Conservation (phyloP, 2,797 vertebrate genomes). For the Sebastes iracundus region DNA sequence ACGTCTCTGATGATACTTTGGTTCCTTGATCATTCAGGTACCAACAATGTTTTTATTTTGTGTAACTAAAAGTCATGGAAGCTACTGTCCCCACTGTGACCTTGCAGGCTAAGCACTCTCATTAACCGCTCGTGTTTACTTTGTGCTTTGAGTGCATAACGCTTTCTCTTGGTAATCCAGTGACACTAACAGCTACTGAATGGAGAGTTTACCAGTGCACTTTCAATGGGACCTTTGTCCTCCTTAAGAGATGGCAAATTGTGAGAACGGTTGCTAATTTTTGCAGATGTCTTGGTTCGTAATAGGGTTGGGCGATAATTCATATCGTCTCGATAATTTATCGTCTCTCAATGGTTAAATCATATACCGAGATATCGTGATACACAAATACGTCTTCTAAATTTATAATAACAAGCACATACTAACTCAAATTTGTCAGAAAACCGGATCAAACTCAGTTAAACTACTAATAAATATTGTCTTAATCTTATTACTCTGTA, state of each 20-base stretch:
- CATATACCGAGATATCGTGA: too few species aligned
- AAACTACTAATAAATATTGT: too few species aligned
- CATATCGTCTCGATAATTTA: too few species aligned
- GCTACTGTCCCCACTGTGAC: neutral
- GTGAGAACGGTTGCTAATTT: neutral
- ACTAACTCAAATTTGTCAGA: too few species aligned
- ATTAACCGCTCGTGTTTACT: conserved; percentile 28
- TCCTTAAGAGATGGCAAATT: neutral
- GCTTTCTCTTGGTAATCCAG: conserved; percentile 41
- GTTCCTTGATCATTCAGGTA: neutral
- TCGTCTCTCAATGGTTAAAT: too few species aligned
- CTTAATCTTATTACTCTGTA: too few species aligned
- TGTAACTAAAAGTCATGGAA: neutral
- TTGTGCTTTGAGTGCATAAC: neutral
- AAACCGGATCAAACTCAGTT: too few species aligned
- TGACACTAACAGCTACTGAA: conserved; percentile 6
- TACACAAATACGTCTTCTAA: too few species aligned
- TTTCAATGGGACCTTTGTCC: neutral
- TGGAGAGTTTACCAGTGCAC: neutral
- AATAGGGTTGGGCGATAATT: too few species aligned
- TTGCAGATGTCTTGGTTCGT: neutral
- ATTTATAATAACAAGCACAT: too few species aligned
- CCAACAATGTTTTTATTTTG: neutral
- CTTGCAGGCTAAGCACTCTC: conserved; percentile 32
- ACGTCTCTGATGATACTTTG: neutral